Percentiles rank a stretch among this genome's conserved stretches.
Evolutionary conservation across 2,113 vertebrate species (phyloP).

Genomic region (Formicarius rufipectus): DNA sequence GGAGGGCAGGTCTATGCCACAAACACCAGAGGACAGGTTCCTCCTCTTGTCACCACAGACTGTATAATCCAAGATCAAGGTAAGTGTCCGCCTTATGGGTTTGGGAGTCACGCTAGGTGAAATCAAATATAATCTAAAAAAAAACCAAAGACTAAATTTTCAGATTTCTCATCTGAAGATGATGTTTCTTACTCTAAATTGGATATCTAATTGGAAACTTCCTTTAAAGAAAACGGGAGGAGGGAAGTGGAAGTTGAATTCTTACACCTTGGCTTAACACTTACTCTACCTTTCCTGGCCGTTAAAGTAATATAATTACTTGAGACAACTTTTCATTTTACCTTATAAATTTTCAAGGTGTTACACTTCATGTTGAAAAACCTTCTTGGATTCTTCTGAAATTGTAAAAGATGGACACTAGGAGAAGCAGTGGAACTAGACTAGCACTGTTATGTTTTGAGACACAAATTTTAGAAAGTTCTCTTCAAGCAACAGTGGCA

Average conservation of each 20-base stretch:
- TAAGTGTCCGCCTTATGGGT: slow-evolving; percentile 46
- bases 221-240: background rate
- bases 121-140: background rate
- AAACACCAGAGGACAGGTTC: slow-evolving; percentile 88
- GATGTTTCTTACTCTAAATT: background rate
- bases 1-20: slow-evolving; percentile 85
- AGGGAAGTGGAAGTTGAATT: background rate
- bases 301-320: background rate
- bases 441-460: background rate
- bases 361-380: background rate
- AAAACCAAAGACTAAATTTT: background rate
- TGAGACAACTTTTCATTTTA: background rate
- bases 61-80: slow-evolving; percentile 93
- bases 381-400: background rate
- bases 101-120: background rate
- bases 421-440: background rate
- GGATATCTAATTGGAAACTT: background rate
- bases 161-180: background rate
- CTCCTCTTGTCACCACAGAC: slow-evolving; percentile 92
- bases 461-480: background rate
- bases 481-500: background rate
- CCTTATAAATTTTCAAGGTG: background rate
- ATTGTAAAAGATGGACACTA: background rate
- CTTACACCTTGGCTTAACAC: background rate
- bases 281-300: background rate